Evolutionary conservation across 2,797 vertebrate species (phyloP).

Genomic region (Florisuga fusca): DNA sequence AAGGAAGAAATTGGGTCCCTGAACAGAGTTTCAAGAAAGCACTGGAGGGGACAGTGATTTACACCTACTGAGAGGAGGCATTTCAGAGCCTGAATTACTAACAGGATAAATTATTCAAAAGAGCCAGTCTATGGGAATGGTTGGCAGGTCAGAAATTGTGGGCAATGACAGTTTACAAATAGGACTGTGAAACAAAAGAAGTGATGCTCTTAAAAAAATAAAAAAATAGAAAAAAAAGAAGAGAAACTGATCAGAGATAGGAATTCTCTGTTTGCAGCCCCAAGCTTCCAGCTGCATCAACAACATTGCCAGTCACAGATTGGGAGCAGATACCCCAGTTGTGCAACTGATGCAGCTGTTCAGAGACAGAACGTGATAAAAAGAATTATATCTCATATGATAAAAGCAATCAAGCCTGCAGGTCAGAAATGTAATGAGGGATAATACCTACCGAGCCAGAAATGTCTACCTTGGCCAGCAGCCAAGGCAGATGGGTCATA

Average conservation of each 20-base stretch:
- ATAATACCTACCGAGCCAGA: neutral
- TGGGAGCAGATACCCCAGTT: neutral
- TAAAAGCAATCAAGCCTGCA: conserved; percentile 9
- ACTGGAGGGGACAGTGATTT: neutral
- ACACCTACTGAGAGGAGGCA: neutral
- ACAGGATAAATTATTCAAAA: neutral
- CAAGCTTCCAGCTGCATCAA: neutral
- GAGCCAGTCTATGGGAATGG: neutral
- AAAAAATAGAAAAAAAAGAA: rapidly evolving
- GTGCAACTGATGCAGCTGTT: neutral
- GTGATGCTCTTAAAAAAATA: neutral
- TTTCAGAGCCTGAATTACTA: neutral
- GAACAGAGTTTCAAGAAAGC: neutral
- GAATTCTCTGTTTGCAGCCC: neutral
- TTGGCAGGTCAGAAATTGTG: neutral
- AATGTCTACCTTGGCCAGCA: neutral
- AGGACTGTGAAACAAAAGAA: neutral
- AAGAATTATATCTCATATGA: neutral
- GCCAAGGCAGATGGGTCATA: neutral
- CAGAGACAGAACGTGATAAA: neutral
- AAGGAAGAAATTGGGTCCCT: neutral
- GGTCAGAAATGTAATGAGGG: neutral
- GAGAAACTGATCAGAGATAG: neutral
- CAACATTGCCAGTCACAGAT: neutral
- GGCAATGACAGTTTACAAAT: neutral